Percentiles rank a stretch among this genome's conserved stretches.
Evolutionary conservation across 2,113 vertebrate genomes (phyloP).

Genomic region (Passer montanus): DNA sequence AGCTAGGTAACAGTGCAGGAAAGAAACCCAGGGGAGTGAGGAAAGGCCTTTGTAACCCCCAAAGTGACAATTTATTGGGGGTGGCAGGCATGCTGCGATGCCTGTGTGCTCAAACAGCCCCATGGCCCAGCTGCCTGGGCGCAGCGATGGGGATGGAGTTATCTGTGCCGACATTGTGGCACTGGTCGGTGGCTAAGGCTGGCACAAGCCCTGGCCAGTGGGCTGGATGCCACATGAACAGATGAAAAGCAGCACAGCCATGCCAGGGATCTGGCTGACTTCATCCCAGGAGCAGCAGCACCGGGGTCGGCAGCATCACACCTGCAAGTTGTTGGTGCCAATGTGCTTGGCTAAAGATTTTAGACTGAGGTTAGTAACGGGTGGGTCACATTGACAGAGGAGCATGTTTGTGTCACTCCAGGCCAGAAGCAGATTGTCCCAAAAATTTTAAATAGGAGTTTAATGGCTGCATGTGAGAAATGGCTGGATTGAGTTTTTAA

Average conservation of each 20-base stretch:
- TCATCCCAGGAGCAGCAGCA: not conserved
- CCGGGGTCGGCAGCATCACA: accelerated
- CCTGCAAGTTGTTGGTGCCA: not conserved
- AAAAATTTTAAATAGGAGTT: not conserved
- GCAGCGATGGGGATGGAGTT: accelerated
- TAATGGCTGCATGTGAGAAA: not conserved
- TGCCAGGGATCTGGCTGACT: not conserved
- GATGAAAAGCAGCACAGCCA: not conserved
- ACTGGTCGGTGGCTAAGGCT: not conserved
- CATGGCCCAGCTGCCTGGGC: accelerated
- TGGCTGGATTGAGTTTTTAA: not conserved
- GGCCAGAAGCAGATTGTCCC: not conserved
- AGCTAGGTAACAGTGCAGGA: not conserved
- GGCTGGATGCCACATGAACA: slow-evolving; percentile 2
- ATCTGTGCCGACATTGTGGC: not conserved
- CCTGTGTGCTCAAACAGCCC: not conserved
- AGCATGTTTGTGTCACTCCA: not conserved
- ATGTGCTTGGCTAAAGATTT: not conserved
- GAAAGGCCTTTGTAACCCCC: accelerated
- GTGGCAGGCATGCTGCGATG: accelerated
- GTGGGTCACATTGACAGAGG: not conserved
- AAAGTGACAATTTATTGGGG: not conserved
- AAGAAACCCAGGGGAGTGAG: not conserved
- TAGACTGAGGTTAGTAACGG: not conserved
- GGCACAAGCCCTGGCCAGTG: not conserved